Evolutionary conservation across 2,888 invertebrate genomes (phyloP), one percentile per base, ranked within the genome.

Genomic region (Eupithecia subumbrata): DNA sequence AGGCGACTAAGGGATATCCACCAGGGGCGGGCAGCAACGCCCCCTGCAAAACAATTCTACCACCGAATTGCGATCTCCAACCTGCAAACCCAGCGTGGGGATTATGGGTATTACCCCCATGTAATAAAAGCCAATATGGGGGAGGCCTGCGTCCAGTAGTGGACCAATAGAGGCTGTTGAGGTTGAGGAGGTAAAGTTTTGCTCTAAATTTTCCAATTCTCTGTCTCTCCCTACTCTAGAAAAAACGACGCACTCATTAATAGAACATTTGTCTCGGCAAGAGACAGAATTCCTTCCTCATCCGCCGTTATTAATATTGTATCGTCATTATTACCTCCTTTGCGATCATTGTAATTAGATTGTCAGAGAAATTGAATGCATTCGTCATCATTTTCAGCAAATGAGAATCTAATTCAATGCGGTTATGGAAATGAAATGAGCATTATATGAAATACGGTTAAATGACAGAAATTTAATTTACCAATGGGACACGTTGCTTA

Each of bases 201-300:
- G 25, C 8, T 34, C 25, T 12, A n/a, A 18, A 48, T 30, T 60
- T 25, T 43, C 37, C 5, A 37, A 40, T 60, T 71, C 74, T 77
- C 74, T 77, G 67, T 5, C 25, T 4, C 34, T 72, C 73, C 71
- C 83, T 73, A 75, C 75, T 86, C 87, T 87, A 83, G 79, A 71
- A 75, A 76, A 83, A 84, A 86, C 87, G 87, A 88, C 87, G 84
- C 85, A 88, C 91, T 92, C 92, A 93, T 93, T 93, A 93, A 91
- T 93, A 91, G 88, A 86, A 90, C 92, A 93, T 93, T 93, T 92
- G 92, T 92, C 93, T 90, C 88, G 84, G 84, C 85, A 87, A 86
- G 87, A 90, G 92, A 91, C 91, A 89, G 89, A 89, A 89, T 90
- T 92, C 88, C 90, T 90, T 89, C 89, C 88, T 91, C 86, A 87